Evolutionary conservation across 2,888 invertebrate species (phyloP), one percentile per base, ranked within the genome.

Genomic region (Orthosia cruda): DNA sequence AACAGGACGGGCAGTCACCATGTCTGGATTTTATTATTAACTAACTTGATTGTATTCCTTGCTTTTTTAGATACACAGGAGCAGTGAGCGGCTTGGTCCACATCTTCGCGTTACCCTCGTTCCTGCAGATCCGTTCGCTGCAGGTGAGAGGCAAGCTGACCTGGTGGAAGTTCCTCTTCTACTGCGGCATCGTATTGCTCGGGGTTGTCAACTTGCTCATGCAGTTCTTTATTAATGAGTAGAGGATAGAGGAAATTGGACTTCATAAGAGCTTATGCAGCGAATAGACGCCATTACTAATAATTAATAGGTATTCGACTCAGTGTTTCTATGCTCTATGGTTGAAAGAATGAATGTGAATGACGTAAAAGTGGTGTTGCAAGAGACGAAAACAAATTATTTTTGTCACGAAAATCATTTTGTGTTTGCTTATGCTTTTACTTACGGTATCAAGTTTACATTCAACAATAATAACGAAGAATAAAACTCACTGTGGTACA

Each of bases 41-140:
- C 9, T 40, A 40, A 40, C 40, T 40, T 40, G 32, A 7, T 32
- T 32, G 3, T 40, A 9, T 40, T 9, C 9, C 40, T 40, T 40
- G 40, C 0, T 40, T 40, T 40, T 59, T 0, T 93, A 98, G 99
- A 88, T 99, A 98, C 93, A 98, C 98, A 0, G 99, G 99, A 61
- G 98, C 99, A 0, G 95, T 99, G 26, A 98, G 98, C 89, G 99
- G 99, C 0, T 95, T 99, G 68, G 98, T 99, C 0, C 99, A 99
- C 92, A 97, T 99, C 15, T 99, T 99, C 94, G 97, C 98, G 0
- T 95, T 99, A 32, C 99, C 99, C 0, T 98, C 98, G 77, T 90
- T 98, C n/a, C 97, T 99, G 16, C 98, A 98, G 89, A 95, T 99
- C 78, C 97, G 97, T 4, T 98, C 98, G 3, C 95, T 98, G 49